Evolutionary conservation across 2,888 invertebrate genomes (phyloP).

Genomic region (Drosophila nr. perissopoda): DNA sequence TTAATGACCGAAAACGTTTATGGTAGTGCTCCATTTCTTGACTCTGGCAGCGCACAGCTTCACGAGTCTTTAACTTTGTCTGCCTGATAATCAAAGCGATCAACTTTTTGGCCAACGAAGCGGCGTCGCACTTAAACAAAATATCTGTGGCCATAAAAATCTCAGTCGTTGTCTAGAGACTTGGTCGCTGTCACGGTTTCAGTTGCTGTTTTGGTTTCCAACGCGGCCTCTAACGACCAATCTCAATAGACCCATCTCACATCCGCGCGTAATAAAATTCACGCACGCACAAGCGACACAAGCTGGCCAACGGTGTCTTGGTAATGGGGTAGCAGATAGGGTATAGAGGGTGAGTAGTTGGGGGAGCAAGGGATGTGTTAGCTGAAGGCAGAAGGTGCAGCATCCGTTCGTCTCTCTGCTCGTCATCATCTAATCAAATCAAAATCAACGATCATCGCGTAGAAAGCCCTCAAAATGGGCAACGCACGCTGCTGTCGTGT

Average conservation of each 20-base stretch:
- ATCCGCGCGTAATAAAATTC: conserved; percentile 78
- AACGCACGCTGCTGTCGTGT: conserved; percentile 48
- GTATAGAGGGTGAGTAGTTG: not conserved
- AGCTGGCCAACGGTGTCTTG: conserved; percentile 4
- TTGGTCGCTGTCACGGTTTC: conserved; percentile 13
- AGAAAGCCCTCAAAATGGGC: conserved; percentile 52
- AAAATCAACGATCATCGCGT: conserved; percentile 67
- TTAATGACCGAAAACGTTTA: conserved; percentile 10
- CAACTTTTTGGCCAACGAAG: conserved; percentile 33
- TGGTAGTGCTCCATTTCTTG: not conserved
- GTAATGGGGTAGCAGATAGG: not conserved
- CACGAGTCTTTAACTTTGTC: conserved; percentile 28
- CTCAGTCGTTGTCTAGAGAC: not conserved
- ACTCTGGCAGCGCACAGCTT: not conserved
- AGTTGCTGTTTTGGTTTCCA: conserved; percentile 6
- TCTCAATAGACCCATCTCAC: conserved; percentile 73
- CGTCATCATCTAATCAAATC: conserved; percentile 68
- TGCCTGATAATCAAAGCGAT: conserved; percentile 39
- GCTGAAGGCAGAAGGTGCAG: conserved; percentile 36
- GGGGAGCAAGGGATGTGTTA: conserved; percentile 1
- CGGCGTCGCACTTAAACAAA: conserved; percentile 20
- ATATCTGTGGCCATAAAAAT: conserved; percentile 42
- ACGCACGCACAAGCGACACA: conserved; percentile 74
- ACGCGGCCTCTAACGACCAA: conserved; percentile 27
- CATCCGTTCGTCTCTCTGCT: conserved; percentile 42